Percentiles rank a stretch among this genome's conserved stretches.
Conservation (phyloP, 2,888 invertebrate genomes). For the Acronicta psi region DNA sequence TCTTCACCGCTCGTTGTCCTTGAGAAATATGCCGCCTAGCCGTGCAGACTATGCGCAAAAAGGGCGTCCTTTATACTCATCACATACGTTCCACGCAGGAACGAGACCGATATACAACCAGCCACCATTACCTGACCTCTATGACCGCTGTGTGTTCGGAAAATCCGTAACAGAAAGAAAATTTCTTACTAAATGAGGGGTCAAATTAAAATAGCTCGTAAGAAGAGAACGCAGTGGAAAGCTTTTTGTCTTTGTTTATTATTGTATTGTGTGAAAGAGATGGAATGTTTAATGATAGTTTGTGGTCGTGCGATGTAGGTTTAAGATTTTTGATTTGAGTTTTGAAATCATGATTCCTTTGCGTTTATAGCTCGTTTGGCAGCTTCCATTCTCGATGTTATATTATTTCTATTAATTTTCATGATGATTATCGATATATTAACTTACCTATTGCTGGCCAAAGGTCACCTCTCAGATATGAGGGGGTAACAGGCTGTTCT, state of each 20-base stretch:
- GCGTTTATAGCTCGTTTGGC: no score
- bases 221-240: conserved; percentile 65
- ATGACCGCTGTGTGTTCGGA: conserved; percentile 32
- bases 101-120: conserved; percentile 58
- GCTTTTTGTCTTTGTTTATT: conserved; percentile 80
- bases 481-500: no score
- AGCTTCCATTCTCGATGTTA: no score
- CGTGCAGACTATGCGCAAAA: conserved; percentile 87
- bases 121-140: conserved; percentile 46
- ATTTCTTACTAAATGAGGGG: conserved; percentile 13
- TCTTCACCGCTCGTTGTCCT: conserved; percentile 64
- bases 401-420: no score
- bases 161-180: conserved; percentile 13
- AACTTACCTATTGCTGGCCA: no score
- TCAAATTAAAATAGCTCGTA: conserved; percentile 24
- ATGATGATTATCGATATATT: no score
- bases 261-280: conserved; percentile 70
- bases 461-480: no score
- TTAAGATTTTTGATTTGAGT: conserved; percentile 43
- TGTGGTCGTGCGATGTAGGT: conserved; percentile 62
- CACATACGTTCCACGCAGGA: conserved; percentile 82
- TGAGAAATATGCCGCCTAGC: conserved; percentile 87
- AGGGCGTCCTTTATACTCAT: conserved; percentile 84
- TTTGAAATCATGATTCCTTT: conserved; percentile 21
- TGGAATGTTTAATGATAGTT: conserved; percentile 61